Evolutionary conservation across 1,140 invertebrate species (phyloP), one percentile per base, ranked within the genome.

Genomic region (Hypothenemus hampei): DNA sequence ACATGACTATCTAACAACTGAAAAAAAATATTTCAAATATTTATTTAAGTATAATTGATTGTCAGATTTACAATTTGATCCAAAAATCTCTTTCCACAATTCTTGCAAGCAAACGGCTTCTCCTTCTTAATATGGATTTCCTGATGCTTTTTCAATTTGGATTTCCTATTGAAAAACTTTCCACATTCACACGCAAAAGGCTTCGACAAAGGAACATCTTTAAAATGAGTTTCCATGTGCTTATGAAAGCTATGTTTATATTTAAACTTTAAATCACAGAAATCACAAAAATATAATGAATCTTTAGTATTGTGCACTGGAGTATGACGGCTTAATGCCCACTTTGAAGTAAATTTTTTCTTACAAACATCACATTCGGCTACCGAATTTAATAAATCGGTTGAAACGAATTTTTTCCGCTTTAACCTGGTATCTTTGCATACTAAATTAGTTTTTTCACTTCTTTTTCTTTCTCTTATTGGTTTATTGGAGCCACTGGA

Each of bases 21-120:
- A 23, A 49, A 49, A 39, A 3, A 20, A 20, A 22, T 2, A 22
- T 1, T 11, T 31, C 4, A 41, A 20, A 22, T 8, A 20, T 41
- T 37, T 37, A 11, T 16, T 6, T 11, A 37, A 37, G 35, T n/a
- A 10, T 6, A 37, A 37, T 37, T 37, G 21, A 43, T 20, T 21
- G 10, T 23, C 16, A 36, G 4, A 40, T 15, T 26, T 53, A 53
- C 50, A 21, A 41, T 15, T 35, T 48, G 7, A 31, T 47, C 45
- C 13, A 53, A 24, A 15, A 61, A 69, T 41, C 63, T 59, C 58
- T 73, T 73, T 3, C 68, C 70, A 53, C 74, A 75, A 18, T 69
- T 62, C 13, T 69, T 68, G 65, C 81, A 84, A 44, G 72, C 69
- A 65, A 77, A 79, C n/a, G 80, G 80, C 49, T 77, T 72, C 57